These are phyloP conservation scores for Cabera pusaria DNA, from an alignment of 2,888 invertebrate species.

Conservation along the genomic window DNA sequence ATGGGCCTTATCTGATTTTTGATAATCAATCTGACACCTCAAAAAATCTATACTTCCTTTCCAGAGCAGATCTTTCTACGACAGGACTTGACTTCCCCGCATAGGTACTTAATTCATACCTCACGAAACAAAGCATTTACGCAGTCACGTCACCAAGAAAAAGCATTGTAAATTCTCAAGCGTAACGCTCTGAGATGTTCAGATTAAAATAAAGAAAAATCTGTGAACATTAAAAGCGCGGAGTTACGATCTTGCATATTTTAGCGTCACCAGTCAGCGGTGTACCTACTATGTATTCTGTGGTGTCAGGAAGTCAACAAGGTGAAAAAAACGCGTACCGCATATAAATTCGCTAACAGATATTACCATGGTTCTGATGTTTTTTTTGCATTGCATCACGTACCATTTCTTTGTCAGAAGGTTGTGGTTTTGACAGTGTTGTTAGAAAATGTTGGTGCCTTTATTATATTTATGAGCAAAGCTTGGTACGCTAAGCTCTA, in stretches of 20 bases:
- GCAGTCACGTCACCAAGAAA: constrained; percentile 3
- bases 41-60: too few relatives aligned
- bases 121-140: too few relatives aligned
- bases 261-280: constrained; percentile 25
- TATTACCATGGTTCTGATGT: constrained; percentile 19
- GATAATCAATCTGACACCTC: too few relatives aligned
- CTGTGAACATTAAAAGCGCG: constrained; percentile 27
- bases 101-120: too few relatives aligned
- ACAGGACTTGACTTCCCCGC: too few relatives aligned
- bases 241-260: constrained; percentile 29
- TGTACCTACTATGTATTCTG: too few relatives aligned
- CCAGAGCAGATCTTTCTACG: too few relatives aligned
- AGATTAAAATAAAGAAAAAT: constrained; percentile 30
- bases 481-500: too few relatives aligned
- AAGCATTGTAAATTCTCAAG: constrained; percentile 9
- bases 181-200: constrained; percentile 13
- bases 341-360: constrained; percentile 31
- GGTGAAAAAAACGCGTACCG: constrained; percentile 35
- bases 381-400: constrained; percentile 34
- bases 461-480: too few relatives aligned
- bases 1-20: too few relatives aligned
- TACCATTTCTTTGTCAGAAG: constrained; percentile 24
- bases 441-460: too few relatives aligned
- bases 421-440: constrained; percentile 11
- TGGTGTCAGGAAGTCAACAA: constrained; percentile 28